Base-by-base conservation (phyloP, 1,140 invertebrate genomes). In the Drosophila persimilis region DNA sequence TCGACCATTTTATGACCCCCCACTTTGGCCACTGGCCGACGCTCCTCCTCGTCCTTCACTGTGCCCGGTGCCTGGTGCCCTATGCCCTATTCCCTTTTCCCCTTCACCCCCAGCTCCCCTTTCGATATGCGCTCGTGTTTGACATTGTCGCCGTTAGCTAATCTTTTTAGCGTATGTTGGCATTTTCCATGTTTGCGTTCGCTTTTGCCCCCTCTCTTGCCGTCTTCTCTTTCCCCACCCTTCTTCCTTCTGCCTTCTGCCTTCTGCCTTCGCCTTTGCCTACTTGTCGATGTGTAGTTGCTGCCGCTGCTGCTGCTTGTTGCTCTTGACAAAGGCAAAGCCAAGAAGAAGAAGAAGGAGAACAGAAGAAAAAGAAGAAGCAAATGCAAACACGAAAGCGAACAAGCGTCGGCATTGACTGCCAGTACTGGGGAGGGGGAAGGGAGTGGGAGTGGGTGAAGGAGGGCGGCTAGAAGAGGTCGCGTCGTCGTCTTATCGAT, bases 91-190 rank as follows among this genome's bases (percentile, higher is more conserved):
- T 26, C 58, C 60, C 62, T 61, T 53, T 52, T 20, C 20, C 20
- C 4, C 24, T 15, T 44, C 35, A 43, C 31, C 41, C 11, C 1
- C 35, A 39, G 35, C 35, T 5, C 44, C 43, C 70, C 7, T 50
- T 50, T 22, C 13, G 48, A 45, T 45, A 55, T 58, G 71, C 56
- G 62, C 77, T 76, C 81, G 83, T 88, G 83, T 86, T 86, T 86
- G 81, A 86, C 81, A 86, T 86, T 86, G 83, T 86, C 77, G 81
- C 81, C 83, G 77, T 88, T 86, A 81, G 81, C 81, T 86, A 86
- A 86, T 86, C 81, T 86, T 86, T 86, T 86, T 86, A 86, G 81
- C 81, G 81, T 88, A 86, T 86, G 81, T 86, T 86, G 81, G 83
- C 81, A 86, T 86, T 86, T 84, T 88, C 85, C 81, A 86, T 86